Percentiles rank a stretch among this genome's conserved stretches.
Conservation (phyloP, 1,140 invertebrate species). For the Conus ventricosus region DNA sequence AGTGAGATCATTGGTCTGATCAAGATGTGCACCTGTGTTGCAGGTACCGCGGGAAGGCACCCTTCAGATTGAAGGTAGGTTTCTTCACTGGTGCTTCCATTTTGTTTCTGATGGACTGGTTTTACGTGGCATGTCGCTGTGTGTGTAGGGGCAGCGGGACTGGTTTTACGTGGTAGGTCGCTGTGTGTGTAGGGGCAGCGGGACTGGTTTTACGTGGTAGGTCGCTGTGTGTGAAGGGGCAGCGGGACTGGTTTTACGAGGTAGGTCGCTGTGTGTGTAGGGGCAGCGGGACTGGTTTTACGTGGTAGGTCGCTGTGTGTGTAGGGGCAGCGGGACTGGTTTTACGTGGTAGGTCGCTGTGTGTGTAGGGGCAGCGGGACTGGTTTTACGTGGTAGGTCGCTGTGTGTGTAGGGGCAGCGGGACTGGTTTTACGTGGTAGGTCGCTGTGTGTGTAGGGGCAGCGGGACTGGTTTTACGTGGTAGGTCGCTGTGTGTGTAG, state of each 20-base stretch:
- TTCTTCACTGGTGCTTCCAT: background rate
- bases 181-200: no score
- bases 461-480: no score
- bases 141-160: background rate
- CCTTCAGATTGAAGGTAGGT: conserved; percentile 36
- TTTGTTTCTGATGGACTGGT: background rate
- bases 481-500: no score
- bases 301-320: background rate
- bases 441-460: background rate
- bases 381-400: background rate
- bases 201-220: background rate
- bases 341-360: background rate
- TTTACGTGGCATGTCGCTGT: background rate
- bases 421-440: background rate
- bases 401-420: background rate
- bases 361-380: background rate
- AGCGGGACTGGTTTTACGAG: no score
- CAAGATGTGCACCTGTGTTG: background rate
- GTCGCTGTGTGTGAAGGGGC: background rate
- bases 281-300: background rate
- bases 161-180: no score
- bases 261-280: no score
- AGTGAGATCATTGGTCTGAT: no score
- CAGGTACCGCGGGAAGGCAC: conserved; percentile 35
- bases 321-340: background rate